Percentiles rank a stretch among this genome's conserved stretches.
Evolutionary conservation across 2,113 vertebrate genomes (phyloP).

Genomic region (Phalacrocorax pelagicus): DNA sequence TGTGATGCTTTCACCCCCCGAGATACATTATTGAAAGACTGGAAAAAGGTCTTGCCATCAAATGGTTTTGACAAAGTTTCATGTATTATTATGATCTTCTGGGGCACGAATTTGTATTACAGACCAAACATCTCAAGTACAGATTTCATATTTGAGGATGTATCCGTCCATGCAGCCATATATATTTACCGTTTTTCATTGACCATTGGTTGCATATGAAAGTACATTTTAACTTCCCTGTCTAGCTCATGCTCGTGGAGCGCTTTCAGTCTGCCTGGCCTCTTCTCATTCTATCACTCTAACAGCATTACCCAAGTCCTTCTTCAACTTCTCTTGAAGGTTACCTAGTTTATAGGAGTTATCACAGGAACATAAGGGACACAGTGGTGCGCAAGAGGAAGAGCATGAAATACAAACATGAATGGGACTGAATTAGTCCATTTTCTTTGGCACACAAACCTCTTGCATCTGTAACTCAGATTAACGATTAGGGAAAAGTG

Average conservation of each 20-base stretch:
- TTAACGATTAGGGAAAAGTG: not conserved
- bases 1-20: not conserved
- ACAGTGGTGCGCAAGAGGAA: not conserved
- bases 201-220: not conserved
- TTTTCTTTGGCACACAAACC: constrained; percentile 12
- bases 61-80: constrained; percentile 57
- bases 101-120: constrained; percentile 50
- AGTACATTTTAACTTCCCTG: not conserved
- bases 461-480: constrained; percentile 5
- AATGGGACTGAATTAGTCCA: not conserved
- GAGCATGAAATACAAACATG: not conserved
- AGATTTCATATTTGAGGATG: not conserved
- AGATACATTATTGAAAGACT: constrained; percentile 61
- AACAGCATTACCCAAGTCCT: not conserved
- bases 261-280: not conserved
- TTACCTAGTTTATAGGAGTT: not conserved
- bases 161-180: not conserved
- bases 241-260: not conserved
- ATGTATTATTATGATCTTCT: constrained; percentile 48
- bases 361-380: not conserved
- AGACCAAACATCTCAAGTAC: constrained; percentile 38
- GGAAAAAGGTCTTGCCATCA: constrained; percentile 52
- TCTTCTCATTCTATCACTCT: not conserved
- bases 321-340: not conserved
- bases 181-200: not conserved